phyloP scores from a whole-genome alignment of 2,797 vertebrate genomes.

The Scolopax rusticola region DNA sequence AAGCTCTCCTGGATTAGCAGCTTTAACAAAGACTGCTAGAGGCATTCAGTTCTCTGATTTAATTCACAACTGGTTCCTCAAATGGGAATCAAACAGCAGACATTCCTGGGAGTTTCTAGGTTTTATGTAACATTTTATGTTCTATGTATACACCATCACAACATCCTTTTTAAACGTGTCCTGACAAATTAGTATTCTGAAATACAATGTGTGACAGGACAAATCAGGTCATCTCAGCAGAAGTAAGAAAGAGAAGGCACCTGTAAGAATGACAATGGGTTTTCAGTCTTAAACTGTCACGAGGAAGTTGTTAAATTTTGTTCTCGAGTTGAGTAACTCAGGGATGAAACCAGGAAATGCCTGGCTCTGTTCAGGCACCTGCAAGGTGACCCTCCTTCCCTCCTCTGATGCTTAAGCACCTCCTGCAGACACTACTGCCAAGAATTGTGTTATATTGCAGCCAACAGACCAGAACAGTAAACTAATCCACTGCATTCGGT shows the following conservation, averaged over 20 bases:
- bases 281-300: not conserved
- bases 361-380: not conserved
- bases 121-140: not conserved
- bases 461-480: not conserved
- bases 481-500: accelerated
- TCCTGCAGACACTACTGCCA: not conserved
- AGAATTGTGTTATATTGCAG: not conserved
- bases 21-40: not conserved
- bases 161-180: not conserved
- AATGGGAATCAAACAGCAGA: not conserved
- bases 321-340: not conserved
- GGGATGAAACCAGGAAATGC: not conserved
- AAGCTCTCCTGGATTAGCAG: not conserved
- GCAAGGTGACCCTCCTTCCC: not conserved
- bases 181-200: not conserved
- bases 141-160: not conserved
- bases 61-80: not conserved
- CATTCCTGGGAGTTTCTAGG: not conserved
- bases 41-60: not conserved
- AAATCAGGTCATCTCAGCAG: not conserved
- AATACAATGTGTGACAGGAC: not conserved
- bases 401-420: not conserved
- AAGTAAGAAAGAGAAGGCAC: not conserved
- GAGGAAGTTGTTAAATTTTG: not conserved
- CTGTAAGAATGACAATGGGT: not conserved